Evolutionary conservation across 2,888 invertebrate genomes (phyloP).

Genomic region (Drosophila anomalata): DNA sequence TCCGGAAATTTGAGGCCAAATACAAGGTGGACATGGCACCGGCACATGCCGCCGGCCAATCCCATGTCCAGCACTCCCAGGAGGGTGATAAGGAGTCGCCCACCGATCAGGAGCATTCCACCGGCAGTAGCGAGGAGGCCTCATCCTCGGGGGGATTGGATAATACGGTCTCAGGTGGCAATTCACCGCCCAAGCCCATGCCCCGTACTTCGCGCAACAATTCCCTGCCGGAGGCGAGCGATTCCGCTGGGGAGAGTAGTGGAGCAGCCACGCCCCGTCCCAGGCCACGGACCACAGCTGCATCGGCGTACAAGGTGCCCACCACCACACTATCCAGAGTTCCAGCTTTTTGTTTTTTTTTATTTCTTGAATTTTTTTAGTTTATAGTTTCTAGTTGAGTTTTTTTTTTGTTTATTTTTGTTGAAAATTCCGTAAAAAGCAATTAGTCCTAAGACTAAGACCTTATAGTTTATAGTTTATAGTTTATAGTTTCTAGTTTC

Average conservation of each 20-base stretch:
- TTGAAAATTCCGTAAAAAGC: background rate
- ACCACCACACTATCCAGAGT: background rate
- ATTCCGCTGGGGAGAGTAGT: constrained; percentile 55
- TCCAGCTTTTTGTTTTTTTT: constrained; percentile 12
- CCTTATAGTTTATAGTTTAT: background rate
- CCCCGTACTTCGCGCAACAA: constrained; percentile 90
- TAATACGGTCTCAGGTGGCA: constrained; percentile 63
- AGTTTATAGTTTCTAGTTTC: background rate
- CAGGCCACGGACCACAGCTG: constrained; percentile 88
- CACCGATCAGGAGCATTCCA: constrained; percentile 81
- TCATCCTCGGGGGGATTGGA: constrained; percentile 69
- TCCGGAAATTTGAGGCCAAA: constrained; percentile 87
- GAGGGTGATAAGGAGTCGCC: constrained; percentile 82
- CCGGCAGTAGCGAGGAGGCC: constrained; percentile 81
- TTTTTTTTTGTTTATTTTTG: constrained; percentile 7
- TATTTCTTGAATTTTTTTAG: background rate
- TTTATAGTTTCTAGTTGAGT: constrained; percentile 1
- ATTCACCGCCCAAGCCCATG: constrained; percentile 90
- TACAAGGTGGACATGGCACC: constrained; percentile 80
- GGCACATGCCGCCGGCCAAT: constrained; percentile 19
- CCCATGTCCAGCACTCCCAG: constrained; percentile 28
- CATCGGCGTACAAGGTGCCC: constrained; percentile 91
- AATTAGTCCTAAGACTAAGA: too few species aligned
- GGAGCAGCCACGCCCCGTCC: constrained; percentile 84
- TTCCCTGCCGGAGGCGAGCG: constrained; percentile 88